phyloP scores from a whole-genome alignment of 2,113 vertebrate genomes.

The Diadophis punctatus region DNA sequence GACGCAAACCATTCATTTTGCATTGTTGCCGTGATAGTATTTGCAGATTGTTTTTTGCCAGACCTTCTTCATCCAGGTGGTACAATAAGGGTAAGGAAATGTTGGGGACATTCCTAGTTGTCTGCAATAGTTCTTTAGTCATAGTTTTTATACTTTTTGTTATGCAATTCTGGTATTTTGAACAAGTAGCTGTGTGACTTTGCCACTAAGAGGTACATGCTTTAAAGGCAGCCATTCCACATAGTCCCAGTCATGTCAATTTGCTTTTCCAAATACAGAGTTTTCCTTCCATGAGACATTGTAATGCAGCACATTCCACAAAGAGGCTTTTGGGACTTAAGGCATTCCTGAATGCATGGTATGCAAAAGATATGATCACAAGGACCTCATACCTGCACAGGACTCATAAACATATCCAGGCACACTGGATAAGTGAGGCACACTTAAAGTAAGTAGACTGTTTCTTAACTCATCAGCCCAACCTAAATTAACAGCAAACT shows the following conservation, averaged over 20 bases:
- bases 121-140: conserved; percentile 80
- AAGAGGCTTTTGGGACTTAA: conserved; percentile 89
- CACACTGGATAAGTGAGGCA: conserved; percentile 85
- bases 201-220: conserved; percentile 88
- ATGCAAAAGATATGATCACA: conserved; percentile 91
- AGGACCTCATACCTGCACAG: conserved; percentile 74
- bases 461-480: neutral
- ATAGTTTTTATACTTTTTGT: conserved; percentile 90
- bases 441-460: neutral
- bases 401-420: conserved; percentile 85
- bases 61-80: conserved; percentile 91
- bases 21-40: conserved; percentile 80
- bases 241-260: conserved; percentile 81
- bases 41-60: conserved; percentile 89
- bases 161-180: conserved; percentile 92
- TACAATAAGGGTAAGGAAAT: conserved; percentile 92
- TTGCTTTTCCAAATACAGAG: conserved; percentile 77
- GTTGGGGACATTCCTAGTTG: conserved; percentile 87
- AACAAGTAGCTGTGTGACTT: conserved; percentile 80
- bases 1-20: conserved; percentile 92
- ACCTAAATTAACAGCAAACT: neutral
- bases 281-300: conserved; percentile 74
- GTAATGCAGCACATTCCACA: conserved; percentile 90
- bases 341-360: conserved; percentile 89
- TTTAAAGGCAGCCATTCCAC: conserved; percentile 87